Percentiles rank a stretch among this genome's conserved stretches.
phyloP scores from a whole-genome alignment of 1,140 invertebrate genomes.

The Magallana ariakensis region DNA sequence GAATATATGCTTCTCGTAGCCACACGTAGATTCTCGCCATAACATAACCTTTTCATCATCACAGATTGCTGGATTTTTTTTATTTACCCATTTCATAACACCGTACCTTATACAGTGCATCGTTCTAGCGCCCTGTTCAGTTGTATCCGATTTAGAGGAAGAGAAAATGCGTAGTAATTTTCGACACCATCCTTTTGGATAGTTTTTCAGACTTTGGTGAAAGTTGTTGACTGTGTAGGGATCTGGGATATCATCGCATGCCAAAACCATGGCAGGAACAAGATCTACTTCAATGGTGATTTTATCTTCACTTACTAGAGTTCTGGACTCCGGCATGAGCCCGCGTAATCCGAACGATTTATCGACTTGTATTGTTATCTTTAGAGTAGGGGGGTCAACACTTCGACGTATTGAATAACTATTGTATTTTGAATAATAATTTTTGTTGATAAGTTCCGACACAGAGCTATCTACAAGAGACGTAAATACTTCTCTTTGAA shows the following conservation, averaged over 20 bases:
- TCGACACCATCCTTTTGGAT: background rate
- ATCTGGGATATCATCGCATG: background rate
- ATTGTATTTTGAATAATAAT: background rate
- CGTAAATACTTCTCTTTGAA: background rate
- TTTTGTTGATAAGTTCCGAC: background rate
- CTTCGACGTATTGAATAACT: background rate
- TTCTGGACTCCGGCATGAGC: background rate
- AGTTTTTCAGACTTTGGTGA: background rate
- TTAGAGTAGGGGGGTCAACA: background rate
- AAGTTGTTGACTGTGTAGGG: background rate
- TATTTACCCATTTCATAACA: slow-evolving; percentile 39
- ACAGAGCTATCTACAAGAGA: background rate
- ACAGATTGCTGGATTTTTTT: background rate
- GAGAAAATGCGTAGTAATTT: too few species aligned
- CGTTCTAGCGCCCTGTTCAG: background rate
- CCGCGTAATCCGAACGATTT: background rate
- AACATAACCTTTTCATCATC: background rate
- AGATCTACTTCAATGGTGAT: background rate
- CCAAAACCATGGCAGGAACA: background rate
- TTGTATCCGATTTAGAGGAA: background rate
- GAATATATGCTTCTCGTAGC: slow-evolving; percentile 1
- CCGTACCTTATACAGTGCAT: background rate
- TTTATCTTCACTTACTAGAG: background rate
- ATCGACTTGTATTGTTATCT: background rate
- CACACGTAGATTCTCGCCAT: slow-evolving; percentile 10